Evolutionary conservation across 2,113 vertebrate species (phyloP).

Genomic region (Python bivittatus): DNA sequence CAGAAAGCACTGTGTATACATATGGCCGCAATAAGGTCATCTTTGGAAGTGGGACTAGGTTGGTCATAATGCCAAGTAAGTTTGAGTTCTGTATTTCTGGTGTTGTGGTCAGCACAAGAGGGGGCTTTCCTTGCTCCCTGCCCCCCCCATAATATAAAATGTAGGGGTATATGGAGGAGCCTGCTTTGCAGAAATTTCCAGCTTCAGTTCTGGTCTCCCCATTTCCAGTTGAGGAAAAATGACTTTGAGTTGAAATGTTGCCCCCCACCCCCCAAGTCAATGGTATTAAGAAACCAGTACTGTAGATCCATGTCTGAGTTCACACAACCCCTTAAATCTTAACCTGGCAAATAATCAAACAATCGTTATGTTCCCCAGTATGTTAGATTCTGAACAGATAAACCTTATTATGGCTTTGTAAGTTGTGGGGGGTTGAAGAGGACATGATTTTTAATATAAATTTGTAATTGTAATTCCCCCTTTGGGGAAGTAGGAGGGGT

Average conservation of each 20-base stretch:
- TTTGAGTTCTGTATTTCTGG: not conserved
- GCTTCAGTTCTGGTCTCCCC: not conserved
- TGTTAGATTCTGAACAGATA: not conserved
- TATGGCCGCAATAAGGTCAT: not conserved
- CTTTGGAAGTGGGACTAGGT: not conserved
- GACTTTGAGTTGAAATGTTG: not conserved
- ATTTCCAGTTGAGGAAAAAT: not conserved
- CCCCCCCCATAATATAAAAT: not conserved
- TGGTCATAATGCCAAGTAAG: slow-evolving; percentile 51
- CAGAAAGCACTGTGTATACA: not conserved
- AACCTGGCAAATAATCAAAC: not conserved
- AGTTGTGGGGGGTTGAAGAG: not conserved
- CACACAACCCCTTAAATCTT: not conserved
- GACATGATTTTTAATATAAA: not conserved
- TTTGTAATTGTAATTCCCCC: not conserved
- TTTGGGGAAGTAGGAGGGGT: not conserved
- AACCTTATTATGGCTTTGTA: not conserved
- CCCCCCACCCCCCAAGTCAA: not conserved
- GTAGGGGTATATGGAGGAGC: too few species aligned
- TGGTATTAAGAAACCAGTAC: not conserved
- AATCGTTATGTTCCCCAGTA: not conserved
- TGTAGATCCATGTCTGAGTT: not conserved
- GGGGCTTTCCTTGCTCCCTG: not conserved
- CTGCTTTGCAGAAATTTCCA: not conserved
- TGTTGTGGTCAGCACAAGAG: not conserved